phyloP scores from a whole-genome alignment of 2,113 vertebrate species.

The Spea bombifrons region DNA sequence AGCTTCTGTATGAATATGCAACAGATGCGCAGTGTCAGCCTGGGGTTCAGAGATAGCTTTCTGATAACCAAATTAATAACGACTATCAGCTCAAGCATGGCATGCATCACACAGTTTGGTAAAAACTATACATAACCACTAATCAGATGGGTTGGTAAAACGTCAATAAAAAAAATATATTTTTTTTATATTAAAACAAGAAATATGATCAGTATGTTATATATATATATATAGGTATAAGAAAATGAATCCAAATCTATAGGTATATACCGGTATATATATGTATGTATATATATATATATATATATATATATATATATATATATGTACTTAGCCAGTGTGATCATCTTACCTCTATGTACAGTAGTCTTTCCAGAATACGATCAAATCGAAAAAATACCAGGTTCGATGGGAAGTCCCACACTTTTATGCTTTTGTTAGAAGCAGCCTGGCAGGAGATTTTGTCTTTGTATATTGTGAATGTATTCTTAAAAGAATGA shows the following conservation, averaged over 20 bases:
- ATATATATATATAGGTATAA: too few species aligned
- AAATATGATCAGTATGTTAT: too few species aligned
- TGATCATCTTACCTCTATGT: constrained; percentile 55
- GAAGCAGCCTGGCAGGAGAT: constrained; percentile 51
- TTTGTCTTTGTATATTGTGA: constrained; percentile 53
- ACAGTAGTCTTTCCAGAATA: constrained; percentile 59
- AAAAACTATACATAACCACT: too few species aligned
- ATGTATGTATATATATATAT: not conserved
- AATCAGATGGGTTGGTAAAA: too few species aligned
- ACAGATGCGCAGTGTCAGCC: constrained; percentile 39
- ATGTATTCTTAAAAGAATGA: constrained; percentile 64
- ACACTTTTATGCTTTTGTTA: constrained; percentile 52
- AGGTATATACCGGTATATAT: too few species aligned
- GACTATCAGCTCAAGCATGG: constrained; percentile 31
- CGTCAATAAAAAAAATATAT: too few species aligned
- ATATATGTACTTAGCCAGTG: not conserved
- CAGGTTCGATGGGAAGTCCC: constrained; percentile 64
- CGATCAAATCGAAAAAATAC: constrained; percentile 61
- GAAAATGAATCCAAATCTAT: too few species aligned
- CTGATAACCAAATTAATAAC: constrained; percentile 41
- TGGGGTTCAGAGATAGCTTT: constrained; percentile 41
- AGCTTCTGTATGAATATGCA: constrained; percentile 46
- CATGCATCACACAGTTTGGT: not conserved
- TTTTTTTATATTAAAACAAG: too few species aligned
- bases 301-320: not conserved